Evolutionary conservation across 2,888 invertebrate species (phyloP), one percentile per base, ranked within the genome.

Genomic region (Congeria kusceri): DNA sequence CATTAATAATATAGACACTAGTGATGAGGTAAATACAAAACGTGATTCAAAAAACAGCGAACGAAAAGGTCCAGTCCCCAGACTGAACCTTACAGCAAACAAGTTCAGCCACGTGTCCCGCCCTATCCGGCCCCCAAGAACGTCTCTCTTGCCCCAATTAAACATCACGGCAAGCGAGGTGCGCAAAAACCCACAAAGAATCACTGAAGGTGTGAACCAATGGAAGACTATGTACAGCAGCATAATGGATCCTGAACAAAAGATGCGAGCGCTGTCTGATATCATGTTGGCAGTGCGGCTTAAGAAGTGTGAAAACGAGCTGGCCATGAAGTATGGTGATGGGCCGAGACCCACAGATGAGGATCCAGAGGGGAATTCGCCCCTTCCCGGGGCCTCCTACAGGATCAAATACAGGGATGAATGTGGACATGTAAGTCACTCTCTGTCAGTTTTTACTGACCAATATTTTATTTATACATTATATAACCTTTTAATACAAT

Each of bases 241-340:
- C 11, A 80, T 88, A 23, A 73, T 80, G 2, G 79, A 90, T 75
- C 88, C 84, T 0, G 86, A 87, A 61, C 61, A 77, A 47, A 77
- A 87, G 28, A 87, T 82, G 13, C 80, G 85, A 65, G 88, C 88
- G 44, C 73, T 90, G 56, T 73, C 87, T 1, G 90, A 90, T 61
- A 90, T 90, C 47, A 64, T 90, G 49, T 81, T 86, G 62, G 88
- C 87, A 18, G 87, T 88, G 32, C 59, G 88, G 39, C 47, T 86
- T 28, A 81, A 86, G 61, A 90, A 88, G 81, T 76, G 80, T 18
- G 87, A 89, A 64, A 89, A 89, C 68, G 89, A 88, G 72, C 85
- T 84, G 67, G 80, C 83, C 59, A 71, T 90, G 72, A 84, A 83
- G 56, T 85, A 82, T 71, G 85, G 86, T 0, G 67, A 83, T 27